Base-by-base conservation (phyloP, 2,888 invertebrate genomes). In the Drosophila macrothrix region DNA sequence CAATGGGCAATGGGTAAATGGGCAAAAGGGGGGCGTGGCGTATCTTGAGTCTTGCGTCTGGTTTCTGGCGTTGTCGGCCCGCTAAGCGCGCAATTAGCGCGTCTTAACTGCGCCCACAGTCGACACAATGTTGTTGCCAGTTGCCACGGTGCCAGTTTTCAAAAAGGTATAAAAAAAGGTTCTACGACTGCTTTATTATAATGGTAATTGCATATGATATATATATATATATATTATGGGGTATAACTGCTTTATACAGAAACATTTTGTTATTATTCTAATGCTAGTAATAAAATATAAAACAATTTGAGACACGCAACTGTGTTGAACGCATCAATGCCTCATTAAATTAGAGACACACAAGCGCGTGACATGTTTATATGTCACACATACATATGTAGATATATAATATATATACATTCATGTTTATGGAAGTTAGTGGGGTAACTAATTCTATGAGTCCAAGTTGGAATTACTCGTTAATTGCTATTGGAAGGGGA, bases 21-120 rank as follows among this genome's bases (percentile, higher is more conserved):
- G 12, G 25, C 37, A 35, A 19, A 52, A 25, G n/a, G 19, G 41
- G 29, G 55, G 50, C 12, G 25, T 33, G 33, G 25, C 7, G 19
- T 35, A 50, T 41, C 37, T 28, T 28, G 4, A 9, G 14, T 33
- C 29, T 49, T 54, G 69, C 22, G 53, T 41, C 59, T 39, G 46
- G 49, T 31, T 53, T 37, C 67, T 35, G 50, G 49, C 61, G 61
- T 61, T 61, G 69, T 70, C 54, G 73, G 39, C 52, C 73, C 72
- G 84, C 80, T 84, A 83, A 88, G 85, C 84, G 81, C 25, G 73
- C 83, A 87, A 84, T 87, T 87, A 86, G 77, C 76, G 80, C 73
- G 75, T 70, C 81, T 76, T 76, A 81, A 83, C 70, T 77, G 75
- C 56, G 73, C 70, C 31, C 52, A 60, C 56, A 55, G 62, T 56